These are phyloP conservation scores for Rhinatrema bivittatum DNA, from an alignment of 2,797 vertebrate species.

Conservation along the genomic window DNA sequence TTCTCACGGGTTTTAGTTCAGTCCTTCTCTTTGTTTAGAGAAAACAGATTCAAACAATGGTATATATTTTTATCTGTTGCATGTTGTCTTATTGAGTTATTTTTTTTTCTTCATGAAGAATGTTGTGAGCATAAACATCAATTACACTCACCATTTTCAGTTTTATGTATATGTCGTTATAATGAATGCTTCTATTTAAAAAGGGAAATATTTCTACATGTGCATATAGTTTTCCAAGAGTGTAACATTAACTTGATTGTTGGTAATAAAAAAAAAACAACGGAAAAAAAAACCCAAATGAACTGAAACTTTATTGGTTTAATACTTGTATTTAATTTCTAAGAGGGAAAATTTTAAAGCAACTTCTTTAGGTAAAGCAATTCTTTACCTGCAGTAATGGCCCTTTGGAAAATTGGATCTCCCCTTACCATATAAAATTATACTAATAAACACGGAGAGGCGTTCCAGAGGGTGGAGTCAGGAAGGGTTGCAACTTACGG, in stretches of 20 bases:
- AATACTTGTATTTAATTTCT: no score
- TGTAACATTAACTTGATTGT: slow-evolving; percentile 99
- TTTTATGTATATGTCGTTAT: slow-evolving; percentile 99
- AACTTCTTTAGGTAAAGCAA: no score
- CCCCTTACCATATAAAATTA: no score
- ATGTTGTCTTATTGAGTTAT: slow-evolving; percentile 72
- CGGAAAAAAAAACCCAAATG: no score
- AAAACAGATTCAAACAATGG: slow-evolving; percentile 71
- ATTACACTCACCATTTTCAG: slow-evolving; percentile 88
- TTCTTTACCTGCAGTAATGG: no score
- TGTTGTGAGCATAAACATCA: slow-evolving; percentile 85
- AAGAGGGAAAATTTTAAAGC: no score
- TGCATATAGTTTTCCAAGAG: slow-evolving; percentile 99
- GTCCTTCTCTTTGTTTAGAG: slow-evolving; percentile 56
- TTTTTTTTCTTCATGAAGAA: slow-evolving; percentile 67
- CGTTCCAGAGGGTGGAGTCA: no score
- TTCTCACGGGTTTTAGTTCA: slow-evolving; percentile 61
- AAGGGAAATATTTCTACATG: slow-evolving; percentile 99
- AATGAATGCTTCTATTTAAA: slow-evolving; percentile 99
- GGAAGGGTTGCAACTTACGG: no score
- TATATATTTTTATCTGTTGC: slow-evolving; percentile 92
- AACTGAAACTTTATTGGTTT: no score
- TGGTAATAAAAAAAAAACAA: slow-evolving; percentile 94
- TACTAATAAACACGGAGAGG: no score
- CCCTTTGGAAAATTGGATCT: no score